These are phyloP conservation scores for Macrostomum lignano DNA, from an alignment of 1,140 invertebrate genomes.

Conservation along the genomic window DNA sequence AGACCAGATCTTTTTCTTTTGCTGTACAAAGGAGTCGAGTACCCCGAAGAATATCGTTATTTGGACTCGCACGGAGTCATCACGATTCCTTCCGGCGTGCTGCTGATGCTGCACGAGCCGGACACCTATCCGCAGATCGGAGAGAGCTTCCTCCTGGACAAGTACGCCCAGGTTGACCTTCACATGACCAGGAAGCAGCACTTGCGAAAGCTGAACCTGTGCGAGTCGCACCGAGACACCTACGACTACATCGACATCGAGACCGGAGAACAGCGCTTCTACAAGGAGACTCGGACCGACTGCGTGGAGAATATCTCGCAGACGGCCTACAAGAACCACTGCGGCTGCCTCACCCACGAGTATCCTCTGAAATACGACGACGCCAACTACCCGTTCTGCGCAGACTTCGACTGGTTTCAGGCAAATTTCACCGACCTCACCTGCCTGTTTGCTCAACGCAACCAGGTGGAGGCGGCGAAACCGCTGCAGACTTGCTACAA, in stretches of 20 bases:
- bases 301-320: background rate
- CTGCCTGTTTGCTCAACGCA: background rate
- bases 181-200: conserved; percentile 2
- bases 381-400: background rate
- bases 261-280: background rate
- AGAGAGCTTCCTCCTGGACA: conserved; percentile 1
- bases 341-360: background rate
- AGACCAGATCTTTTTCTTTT: no score
- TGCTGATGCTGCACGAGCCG: conserved; percentile 5
- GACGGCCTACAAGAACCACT: background rate
- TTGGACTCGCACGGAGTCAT: conserved; percentile 1
- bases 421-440: background rate
- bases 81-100: background rate
- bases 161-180: background rate
- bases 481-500: background rate
- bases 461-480: background rate
- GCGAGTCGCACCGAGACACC: background rate
- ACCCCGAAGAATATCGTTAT: background rate
- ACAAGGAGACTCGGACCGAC: background rate
- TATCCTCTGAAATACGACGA: background rate
- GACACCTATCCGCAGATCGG: conserved; percentile 6
- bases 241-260: background rate
- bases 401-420: background rate
- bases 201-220: background rate
- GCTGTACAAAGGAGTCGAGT: conserved; percentile 3